phyloP scores from a whole-genome alignment of 2,797 vertebrate species.

The Adelosebastes latens region DNA sequence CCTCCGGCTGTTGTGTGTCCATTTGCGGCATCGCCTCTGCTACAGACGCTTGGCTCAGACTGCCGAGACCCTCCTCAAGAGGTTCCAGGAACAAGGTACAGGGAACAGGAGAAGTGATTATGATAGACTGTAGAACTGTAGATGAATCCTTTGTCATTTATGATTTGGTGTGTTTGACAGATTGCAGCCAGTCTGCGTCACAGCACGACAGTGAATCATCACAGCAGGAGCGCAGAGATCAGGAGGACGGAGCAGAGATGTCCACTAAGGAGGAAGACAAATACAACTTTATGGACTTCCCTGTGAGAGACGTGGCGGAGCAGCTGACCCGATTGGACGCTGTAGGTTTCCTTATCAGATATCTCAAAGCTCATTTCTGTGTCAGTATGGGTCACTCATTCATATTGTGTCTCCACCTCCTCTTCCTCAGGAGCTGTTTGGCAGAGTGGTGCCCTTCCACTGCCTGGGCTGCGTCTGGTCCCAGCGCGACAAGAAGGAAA shows the following conservation, averaged over 20 bases:
- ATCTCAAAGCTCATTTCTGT: not conserved
- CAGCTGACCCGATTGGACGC: slow-evolving; percentile 89
- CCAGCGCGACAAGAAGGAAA: slow-evolving; percentile 90
- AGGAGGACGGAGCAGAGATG: slow-evolving; percentile 33
- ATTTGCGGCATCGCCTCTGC: slow-evolving; percentile 77
- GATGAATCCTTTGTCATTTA: not conserved
- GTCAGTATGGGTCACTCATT: not conserved
- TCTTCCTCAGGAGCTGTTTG: slow-evolving; percentile 86
- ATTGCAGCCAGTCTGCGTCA: slow-evolving; percentile 41
- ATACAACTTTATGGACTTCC: slow-evolving; percentile 80
- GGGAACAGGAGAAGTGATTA: not conserved
- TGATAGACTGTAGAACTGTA: not conserved
- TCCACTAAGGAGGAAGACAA: slow-evolving; percentile 45
- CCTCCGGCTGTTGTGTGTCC: slow-evolving; percentile 76
- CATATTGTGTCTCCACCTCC: accelerated
- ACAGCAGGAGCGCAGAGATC: slow-evolving; percentile 19
- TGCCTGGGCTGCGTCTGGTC: slow-evolving; percentile 93
- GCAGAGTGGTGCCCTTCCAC: slow-evolving; percentile 85
- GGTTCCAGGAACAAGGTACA: slow-evolving; percentile 76
- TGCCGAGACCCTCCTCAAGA: slow-evolving; percentile 79
- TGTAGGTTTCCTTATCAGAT: slow-evolving; percentile 71
- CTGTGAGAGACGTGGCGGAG: slow-evolving; percentile 84
- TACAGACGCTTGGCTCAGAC: slow-evolving; percentile 68
- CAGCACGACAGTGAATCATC: not conserved
- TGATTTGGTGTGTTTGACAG: slow-evolving; percentile 43